Conservation (phyloP, 2,113 vertebrate species). For the Phyllostomus discolor region DNA sequence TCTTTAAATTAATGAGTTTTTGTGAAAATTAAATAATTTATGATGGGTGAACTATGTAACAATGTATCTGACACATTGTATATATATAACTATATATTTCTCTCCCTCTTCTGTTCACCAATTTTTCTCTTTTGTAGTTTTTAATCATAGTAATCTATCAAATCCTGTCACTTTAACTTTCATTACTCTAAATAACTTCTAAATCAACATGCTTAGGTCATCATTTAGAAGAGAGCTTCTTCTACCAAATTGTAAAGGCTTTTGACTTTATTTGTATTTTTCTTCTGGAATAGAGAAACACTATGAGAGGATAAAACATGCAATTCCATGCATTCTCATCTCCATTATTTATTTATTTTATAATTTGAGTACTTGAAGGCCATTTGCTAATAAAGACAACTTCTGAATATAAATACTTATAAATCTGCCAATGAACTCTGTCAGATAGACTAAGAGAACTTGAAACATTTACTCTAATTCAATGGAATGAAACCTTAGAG, state of each 20-base stretch:
- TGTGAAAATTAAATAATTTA: constrained; percentile 13
- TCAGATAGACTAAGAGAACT: not conserved
- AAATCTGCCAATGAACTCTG: not conserved
- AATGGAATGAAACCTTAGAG: not conserved
- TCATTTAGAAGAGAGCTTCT: not conserved
- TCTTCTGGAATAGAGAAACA: not conserved
- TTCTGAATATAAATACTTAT: not conserved
- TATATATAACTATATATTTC: not conserved
- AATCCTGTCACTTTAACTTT: not conserved
- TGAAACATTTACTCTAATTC: constrained; percentile 8
- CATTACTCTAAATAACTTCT: not conserved
- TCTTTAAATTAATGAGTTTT: not conserved
- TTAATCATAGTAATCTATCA: not conserved
- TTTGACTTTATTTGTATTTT: not conserved
- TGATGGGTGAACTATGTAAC: not conserved
- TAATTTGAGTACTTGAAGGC: not conserved
- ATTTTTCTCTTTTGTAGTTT: not conserved
- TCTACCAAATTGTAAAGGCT: not conserved
- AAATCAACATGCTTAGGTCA: not conserved
- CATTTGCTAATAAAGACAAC: not conserved
- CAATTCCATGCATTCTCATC: not conserved
- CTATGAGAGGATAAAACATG: not conserved
- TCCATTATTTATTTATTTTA: not conserved
- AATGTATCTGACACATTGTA: not conserved
- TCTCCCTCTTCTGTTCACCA: not conserved